phyloP scores from a whole-genome alignment of 2,797 vertebrate genomes.

The Cossypha dichroa region DNA sequence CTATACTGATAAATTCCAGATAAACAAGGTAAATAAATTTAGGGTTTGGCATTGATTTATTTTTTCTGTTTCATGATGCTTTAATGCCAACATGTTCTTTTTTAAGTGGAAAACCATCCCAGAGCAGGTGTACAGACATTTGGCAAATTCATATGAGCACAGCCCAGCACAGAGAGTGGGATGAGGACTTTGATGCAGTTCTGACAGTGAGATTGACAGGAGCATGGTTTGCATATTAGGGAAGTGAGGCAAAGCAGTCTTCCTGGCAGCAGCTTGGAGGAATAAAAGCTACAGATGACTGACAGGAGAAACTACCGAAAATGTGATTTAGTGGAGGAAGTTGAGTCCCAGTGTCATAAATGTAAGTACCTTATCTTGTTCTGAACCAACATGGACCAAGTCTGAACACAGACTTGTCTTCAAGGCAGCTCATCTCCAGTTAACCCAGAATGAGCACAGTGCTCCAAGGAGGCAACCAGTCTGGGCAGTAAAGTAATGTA shows the following conservation, averaged over 20 bases:
- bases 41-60: not conserved
- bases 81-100: not conserved
- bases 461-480: not conserved
- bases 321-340: not conserved
- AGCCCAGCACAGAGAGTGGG: not conserved
- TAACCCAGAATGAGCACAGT: not conserved
- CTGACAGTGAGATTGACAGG: not conserved
- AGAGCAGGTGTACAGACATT: not conserved
- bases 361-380: not conserved
- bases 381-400: not conserved
- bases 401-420: not conserved
- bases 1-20: not conserved
- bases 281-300: not conserved
- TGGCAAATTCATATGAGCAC: not conserved
- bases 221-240: not conserved
- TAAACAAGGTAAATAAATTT: not conserved
- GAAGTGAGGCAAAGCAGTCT: not conserved
- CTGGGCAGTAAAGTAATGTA: rapidly evolving
- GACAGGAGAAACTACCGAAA: not conserved
- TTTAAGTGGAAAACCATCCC: not conserved
- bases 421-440: not conserved
- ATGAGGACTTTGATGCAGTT: not conserved
- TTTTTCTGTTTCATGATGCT: not conserved
- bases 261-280: not conserved
- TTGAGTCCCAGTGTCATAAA: not conserved